Base-by-base conservation (phyloP, 2,113 vertebrate species). In the Poeciliopsis turrubarensis region DNA sequence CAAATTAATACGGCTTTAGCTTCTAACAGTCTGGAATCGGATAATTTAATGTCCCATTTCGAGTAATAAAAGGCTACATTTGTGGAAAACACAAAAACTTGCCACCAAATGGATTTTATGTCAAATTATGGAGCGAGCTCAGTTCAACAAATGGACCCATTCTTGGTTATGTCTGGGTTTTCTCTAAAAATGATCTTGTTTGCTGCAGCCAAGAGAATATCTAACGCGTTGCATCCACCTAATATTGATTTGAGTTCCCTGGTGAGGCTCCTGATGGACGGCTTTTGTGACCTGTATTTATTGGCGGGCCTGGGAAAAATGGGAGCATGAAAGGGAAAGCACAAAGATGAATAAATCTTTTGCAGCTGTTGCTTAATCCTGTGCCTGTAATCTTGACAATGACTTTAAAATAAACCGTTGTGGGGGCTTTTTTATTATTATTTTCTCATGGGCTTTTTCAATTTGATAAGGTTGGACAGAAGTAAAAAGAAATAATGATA, bases 21-120 rank as follows among this genome's bases (percentile, higher is more conserved):
- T 87, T 87, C 57, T 74, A 19, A 76, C 84, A 30, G 83, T 81
- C 85, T 89, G 83, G 72, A 77, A 82, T 79, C 4, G 68, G 79
- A 82, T 82, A 1, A 81, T 84, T 87, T 86, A 73, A 78, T 57
- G 69, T 77, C 81, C 71, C 71, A 80, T 80, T 69, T 72, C 22
- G 22, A 41, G 74, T 25, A 25, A 66, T 83, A 85, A 86, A 87
- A 82, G 75, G 65, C 31, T 77, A 31, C 60, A 66, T 74, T 88
- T 75, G 73, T 44, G 41, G 39, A 71, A 64, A 69, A 72, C 57
- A 47, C 0, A 44, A 70, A 69, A 54, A 64, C 17, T 60, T 41
- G 39, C 37, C 63, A 63, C 54, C 57, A 57, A 72, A 47, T 67
- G 60, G 41, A 76, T 84, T 69, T 51, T 17, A 65, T 34, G 62